phyloP scores from a whole-genome alignment of 2,888 invertebrate species.

The Perizoma affinitatum region DNA sequence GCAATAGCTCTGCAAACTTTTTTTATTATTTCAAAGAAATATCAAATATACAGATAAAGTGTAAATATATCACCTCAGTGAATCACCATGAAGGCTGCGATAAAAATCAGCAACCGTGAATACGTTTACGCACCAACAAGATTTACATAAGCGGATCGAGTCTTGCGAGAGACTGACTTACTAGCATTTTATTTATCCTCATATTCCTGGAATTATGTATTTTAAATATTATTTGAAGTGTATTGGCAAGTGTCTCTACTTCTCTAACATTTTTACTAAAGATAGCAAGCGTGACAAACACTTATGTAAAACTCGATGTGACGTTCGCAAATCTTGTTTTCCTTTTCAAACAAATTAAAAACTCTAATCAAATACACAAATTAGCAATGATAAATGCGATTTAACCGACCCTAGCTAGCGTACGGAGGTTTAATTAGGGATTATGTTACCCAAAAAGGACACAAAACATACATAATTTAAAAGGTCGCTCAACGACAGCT shows the following conservation, averaged over 20 bases:
- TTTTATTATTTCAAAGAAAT: slow-evolving; percentile 29
- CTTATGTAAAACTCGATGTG: not conserved
- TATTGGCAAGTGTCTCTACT: not conserved
- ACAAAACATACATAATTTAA: slow-evolving; percentile 44
- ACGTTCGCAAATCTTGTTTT: slow-evolving; percentile 5
- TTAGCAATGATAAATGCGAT: slow-evolving; percentile 54
- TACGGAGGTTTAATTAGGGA: slow-evolving; percentile 55
- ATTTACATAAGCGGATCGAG: slow-evolving; percentile 47
- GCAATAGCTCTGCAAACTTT: slow-evolving; percentile 5
- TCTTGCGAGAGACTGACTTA: slow-evolving; percentile 34
- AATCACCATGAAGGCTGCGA: slow-evolving; percentile 48
- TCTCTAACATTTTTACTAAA: not conserved
- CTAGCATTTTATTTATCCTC: slow-evolving; percentile 33
- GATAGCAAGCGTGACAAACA: not conserved
- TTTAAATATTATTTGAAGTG: slow-evolving; percentile 26
- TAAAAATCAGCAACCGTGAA: slow-evolving; percentile 63
- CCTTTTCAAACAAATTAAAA: slow-evolving; percentile 45
- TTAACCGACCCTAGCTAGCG: slow-evolving; percentile 47
- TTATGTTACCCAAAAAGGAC: slow-evolving; percentile 50
- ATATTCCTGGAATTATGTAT: slow-evolving; percentile 32
- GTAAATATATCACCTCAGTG: slow-evolving; percentile 58
- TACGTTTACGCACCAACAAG: slow-evolving; percentile 57
- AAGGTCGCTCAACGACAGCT: slow-evolving; percentile 25
- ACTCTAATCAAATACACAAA: slow-evolving; percentile 52
- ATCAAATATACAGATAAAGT: slow-evolving; percentile 33